Percentiles rank a stretch among this genome's conserved stretches.
phyloP scores from a whole-genome alignment of 2,888 invertebrate genomes.

The Scaptomyza polygonia region DNA sequence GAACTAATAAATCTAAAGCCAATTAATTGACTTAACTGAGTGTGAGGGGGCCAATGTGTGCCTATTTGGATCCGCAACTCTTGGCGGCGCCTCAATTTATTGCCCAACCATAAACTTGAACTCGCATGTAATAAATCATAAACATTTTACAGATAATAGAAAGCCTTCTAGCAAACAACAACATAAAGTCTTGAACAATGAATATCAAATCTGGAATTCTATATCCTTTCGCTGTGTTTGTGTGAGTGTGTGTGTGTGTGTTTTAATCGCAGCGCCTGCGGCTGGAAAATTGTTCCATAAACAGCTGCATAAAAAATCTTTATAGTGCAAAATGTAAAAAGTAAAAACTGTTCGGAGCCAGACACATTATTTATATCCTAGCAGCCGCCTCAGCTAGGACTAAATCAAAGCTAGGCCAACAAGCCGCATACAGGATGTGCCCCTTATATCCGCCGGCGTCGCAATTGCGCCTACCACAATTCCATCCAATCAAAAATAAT shows the following conservation, averaged over 20 bases:
- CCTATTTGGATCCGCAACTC: too few species aligned
- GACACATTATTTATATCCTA: conserved; percentile 51
- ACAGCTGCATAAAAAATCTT: conserved; percentile 20
- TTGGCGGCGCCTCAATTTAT: conserved; percentile 63
- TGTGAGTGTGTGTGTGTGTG: conserved; percentile 5
- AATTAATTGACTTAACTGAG: conserved; percentile 78
- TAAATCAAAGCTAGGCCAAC: neutral
- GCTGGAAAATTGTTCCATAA: conserved; percentile 60
- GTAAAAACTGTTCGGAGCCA: conserved; percentile 24
- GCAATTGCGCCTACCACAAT: neutral
- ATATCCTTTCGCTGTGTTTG: conserved; percentile 15
- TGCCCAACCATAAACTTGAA: conserved; percentile 72
- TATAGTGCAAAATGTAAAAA: conserved; percentile 27
- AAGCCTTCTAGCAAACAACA: conserved; percentile 48
- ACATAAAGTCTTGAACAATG: conserved; percentile 32
- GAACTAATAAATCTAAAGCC: conserved; percentile 76
- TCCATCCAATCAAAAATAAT: conserved; percentile 17
- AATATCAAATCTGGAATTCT: conserved; percentile 23
- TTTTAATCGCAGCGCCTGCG: conserved; percentile 45
- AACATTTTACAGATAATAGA: conserved; percentile 75
- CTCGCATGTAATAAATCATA: conserved; percentile 75
- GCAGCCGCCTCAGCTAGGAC: neutral
- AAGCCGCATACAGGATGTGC: conserved; percentile 21
- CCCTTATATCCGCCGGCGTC: conserved; percentile 18
- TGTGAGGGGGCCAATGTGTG: conserved; percentile 1